Conservation (phyloP, 2,888 invertebrate genomes). For the Philonicus albiceps region DNA sequence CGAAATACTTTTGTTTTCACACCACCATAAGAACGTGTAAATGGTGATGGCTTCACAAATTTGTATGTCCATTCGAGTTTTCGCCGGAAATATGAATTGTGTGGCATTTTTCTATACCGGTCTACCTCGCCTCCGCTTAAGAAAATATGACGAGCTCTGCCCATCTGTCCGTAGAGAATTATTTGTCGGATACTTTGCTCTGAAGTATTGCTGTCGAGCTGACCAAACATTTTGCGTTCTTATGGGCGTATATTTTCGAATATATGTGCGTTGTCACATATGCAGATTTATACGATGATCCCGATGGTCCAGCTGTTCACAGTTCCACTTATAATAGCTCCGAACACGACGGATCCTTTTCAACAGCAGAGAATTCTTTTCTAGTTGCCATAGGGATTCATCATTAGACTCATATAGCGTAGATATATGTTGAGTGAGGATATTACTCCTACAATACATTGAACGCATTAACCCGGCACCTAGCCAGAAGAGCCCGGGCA, state of each 20-base stretch:
- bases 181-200: conserved; percentile 24
- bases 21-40: conserved; percentile 3
- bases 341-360: not conserved
- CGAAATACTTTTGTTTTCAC: conserved; percentile 35
- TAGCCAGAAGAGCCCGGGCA: not conserved
- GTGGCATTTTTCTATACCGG: not conserved
- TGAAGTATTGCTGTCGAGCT: conserved; percentile 5
- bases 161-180: conserved; percentile 11
- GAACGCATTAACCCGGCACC: not conserved
- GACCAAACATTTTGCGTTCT: conserved; percentile 26
- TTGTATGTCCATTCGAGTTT: conserved; percentile 17
- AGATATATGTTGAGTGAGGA: not conserved
- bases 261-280: not conserved
- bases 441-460: not conserved
- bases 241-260: conserved; percentile 26
- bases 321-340: not conserved
- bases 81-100: not conserved
- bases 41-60: conserved; percentile 30
- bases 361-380: not conserved
- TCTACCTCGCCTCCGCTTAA: conserved; percentile 8
- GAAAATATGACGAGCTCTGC: conserved; percentile 5
- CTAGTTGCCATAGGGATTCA: not conserved
- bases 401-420: not conserved
- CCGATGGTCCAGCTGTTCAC: not conserved
- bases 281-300: not conserved